phyloP scores from a whole-genome alignment of 2,888 invertebrate species.

The Trimorus sp. region DNA sequence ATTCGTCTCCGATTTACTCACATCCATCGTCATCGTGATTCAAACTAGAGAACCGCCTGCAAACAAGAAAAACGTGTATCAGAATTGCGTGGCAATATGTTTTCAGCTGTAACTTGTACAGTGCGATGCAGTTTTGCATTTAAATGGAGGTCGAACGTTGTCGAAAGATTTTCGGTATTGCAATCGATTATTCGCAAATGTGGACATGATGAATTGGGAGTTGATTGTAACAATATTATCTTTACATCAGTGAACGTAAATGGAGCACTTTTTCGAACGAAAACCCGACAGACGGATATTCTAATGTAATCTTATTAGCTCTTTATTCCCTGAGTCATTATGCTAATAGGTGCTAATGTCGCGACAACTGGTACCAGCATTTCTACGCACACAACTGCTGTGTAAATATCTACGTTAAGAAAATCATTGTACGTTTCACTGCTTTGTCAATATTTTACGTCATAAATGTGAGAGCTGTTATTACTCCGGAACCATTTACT shows the following conservation, averaged over 20 bases:
- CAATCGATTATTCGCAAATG: too few species aligned
- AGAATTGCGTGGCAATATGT: slow-evolving; percentile 8
- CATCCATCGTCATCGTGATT: slow-evolving; percentile 93
- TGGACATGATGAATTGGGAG: not conserved
- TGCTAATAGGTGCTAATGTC: slow-evolving; percentile 24
- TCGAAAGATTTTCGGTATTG: too few species aligned
- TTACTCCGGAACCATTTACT: too few species aligned
- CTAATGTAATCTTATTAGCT: slow-evolving; percentile 16
- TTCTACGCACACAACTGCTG: too few species aligned
- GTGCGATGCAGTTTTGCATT: too few species aligned
- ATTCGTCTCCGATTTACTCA: slow-evolving; percentile 88
- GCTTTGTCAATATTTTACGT: too few species aligned
- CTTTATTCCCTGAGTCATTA: slow-evolving; percentile 26
- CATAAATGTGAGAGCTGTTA: too few species aligned
- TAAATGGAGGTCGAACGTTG: too few species aligned
- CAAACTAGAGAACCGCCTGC: slow-evolving; percentile 77
- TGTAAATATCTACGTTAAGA: too few species aligned
- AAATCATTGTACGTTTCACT: too few species aligned
- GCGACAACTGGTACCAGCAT: slow-evolving; percentile 25
- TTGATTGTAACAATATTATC: not conserved
- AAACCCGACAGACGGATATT: not conserved
- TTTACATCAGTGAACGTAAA: not conserved
- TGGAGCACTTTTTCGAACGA: too few species aligned
- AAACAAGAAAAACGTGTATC: slow-evolving; percentile 63
- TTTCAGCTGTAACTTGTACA: too few species aligned